Percentiles rank a stretch among this genome's conserved stretches.
phyloP scores from a whole-genome alignment of 2,113 vertebrate genomes.

The Meleagris gallopavo region DNA sequence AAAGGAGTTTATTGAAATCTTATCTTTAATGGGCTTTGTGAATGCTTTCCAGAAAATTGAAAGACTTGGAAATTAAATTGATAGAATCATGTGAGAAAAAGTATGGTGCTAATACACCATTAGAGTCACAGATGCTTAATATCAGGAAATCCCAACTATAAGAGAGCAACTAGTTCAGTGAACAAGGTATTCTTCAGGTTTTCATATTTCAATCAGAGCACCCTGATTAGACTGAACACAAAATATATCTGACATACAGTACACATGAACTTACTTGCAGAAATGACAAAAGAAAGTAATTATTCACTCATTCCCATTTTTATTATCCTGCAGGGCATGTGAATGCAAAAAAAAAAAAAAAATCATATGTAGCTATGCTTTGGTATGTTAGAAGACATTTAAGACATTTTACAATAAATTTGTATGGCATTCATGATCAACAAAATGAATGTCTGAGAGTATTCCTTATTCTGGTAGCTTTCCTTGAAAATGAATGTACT shows the following conservation, averaged over 20 bases:
- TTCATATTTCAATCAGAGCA: background rate
- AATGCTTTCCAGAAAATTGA: background rate
- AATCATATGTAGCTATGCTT: background rate
- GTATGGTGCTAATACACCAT: accelerated
- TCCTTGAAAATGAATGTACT: background rate
- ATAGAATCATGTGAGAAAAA: background rate
- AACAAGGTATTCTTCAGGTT: background rate
- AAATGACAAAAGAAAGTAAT: background rate
- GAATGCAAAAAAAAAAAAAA: background rate
- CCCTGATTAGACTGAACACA: background rate
- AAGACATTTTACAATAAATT: background rate
- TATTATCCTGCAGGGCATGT: background rate
- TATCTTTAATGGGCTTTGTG: background rate
- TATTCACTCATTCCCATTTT: background rate
- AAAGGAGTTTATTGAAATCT: background rate
- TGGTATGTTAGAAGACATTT: background rate
- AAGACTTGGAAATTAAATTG: background rate
- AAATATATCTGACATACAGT: background rate
- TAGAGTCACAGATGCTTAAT: background rate
- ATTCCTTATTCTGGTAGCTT: background rate
- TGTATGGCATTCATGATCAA: background rate
- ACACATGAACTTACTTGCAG: background rate
- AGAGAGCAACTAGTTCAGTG: background rate
- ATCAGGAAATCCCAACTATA: background rate
- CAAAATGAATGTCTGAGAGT: background rate